phyloP scores from a whole-genome alignment of 2,113 vertebrate genomes.

The Catharus bicknelli region DNA sequence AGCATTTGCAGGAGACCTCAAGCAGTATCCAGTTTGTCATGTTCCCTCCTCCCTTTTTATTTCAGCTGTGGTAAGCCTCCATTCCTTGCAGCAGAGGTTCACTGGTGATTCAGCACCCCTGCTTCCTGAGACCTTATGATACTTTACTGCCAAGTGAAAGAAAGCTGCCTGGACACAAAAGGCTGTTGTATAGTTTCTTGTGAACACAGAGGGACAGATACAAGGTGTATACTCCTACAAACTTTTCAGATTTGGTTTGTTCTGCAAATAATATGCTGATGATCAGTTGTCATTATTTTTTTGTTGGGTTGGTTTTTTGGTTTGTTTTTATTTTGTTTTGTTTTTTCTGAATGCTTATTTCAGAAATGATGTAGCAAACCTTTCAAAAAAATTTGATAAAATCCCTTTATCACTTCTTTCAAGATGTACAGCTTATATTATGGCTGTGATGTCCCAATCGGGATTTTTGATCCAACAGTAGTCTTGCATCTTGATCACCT shows the following conservation, averaged over 20 bases:
- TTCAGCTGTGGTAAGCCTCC: neutral
- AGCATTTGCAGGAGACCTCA: neutral
- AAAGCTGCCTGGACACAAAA: neutral
- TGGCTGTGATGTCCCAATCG: neutral
- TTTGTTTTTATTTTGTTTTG: neutral
- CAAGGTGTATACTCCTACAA: neutral
- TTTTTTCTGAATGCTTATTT: neutral
- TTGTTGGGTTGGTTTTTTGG: neutral
- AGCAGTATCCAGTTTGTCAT: neutral
- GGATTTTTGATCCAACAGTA: neutral
- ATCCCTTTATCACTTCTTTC: neutral
- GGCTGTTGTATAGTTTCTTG: neutral
- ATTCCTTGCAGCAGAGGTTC: neutral
- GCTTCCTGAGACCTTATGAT: neutral
- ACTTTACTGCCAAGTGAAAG: neutral
- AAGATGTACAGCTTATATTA: slow-evolving; percentile 15
- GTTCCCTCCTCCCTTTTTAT: neutral
- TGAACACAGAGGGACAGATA: neutral
- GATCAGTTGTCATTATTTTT: neutral
- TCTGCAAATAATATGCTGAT: neutral
- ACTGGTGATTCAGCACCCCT: neutral
- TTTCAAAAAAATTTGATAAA: neutral
- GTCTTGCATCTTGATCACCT: slow-evolving; percentile 39
- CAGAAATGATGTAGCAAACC: neutral
- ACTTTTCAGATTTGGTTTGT: neutral